Evolutionary conservation across 2,797 vertebrate species (phyloP).

Genomic region (Chaunax sp.): DNA sequence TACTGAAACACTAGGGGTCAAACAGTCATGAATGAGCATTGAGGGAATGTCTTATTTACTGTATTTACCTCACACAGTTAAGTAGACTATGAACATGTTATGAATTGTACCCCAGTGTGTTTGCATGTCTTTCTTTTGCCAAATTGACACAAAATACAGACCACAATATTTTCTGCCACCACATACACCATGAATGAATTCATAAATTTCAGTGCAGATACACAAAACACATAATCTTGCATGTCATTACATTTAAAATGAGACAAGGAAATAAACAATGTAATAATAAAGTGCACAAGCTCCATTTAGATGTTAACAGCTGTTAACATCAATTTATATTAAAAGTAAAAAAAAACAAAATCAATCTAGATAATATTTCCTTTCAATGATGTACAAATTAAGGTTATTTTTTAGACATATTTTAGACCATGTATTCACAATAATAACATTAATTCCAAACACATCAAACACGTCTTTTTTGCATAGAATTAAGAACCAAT

Average conservation of each 20-base stretch:
- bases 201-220: conserved; percentile 62
- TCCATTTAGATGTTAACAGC: conserved; percentile 68
- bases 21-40: conserved; percentile 62
- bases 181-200: conserved; percentile 58
- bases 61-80: conserved; percentile 52
- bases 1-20: conserved; percentile 79
- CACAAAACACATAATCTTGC: conserved; percentile 67
- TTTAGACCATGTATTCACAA: conserved; percentile 65
- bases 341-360: conserved; percentile 74
- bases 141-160: conserved; percentile 70
- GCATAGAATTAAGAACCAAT: conserved; percentile 95
- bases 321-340: conserved; percentile 67
- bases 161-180: conserved; percentile 57
- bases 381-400: conserved; percentile 75
- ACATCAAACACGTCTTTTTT: conserved; percentile 87
- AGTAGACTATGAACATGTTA: conserved; percentile 57
- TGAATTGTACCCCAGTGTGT: conserved; percentile 61
- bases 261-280: conserved; percentile 66
- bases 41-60: conserved; percentile 52
- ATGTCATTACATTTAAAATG: conserved; percentile 57
- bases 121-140: conserved; percentile 62
- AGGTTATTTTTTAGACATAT: conserved; percentile 67
- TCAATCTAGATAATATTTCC: conserved; percentile 64
- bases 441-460: conserved; percentile 73
- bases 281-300: conserved; percentile 85